Evolutionary conservation across 2,797 vertebrate species (phyloP).

Genomic region (Oreochromis mossambicus): DNA sequence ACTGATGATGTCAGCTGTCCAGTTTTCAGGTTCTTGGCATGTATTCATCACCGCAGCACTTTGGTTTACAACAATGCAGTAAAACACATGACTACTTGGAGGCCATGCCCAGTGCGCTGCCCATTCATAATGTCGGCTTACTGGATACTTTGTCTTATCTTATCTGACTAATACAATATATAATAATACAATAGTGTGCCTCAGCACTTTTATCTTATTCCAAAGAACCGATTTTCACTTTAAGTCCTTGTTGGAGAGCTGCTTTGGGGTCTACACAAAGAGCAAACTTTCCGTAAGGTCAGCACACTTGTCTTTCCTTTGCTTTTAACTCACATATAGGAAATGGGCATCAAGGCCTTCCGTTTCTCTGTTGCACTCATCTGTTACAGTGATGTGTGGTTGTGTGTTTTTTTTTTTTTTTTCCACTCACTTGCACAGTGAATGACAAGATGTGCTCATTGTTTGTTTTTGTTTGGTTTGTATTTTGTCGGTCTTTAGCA

Average conservation of each 20-base stretch:
- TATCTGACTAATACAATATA: constrained; percentile 58
- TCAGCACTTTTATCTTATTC: constrained; percentile 57
- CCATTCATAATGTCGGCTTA: constrained; percentile 50
- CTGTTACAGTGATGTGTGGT: background rate
- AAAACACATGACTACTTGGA: constrained; percentile 6
- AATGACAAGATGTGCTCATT: constrained; percentile 60
- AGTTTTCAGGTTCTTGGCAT: background rate
- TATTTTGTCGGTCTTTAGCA: constrained; percentile 67
- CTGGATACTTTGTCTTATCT: constrained; percentile 54
- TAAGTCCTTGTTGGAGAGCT: constrained; percentile 38
- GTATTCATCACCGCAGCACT: background rate
- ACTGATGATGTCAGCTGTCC: background rate
- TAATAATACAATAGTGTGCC: constrained; percentile 10
- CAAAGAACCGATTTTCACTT: constrained; percentile 43
- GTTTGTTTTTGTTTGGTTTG: constrained; percentile 67
- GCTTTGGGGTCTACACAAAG: constrained; percentile 1
- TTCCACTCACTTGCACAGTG: constrained; percentile 7
- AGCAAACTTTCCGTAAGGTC: constrained; percentile 11
- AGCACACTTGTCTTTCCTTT: background rate
- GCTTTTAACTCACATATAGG: constrained; percentile 2
- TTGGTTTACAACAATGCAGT: constrained; percentile 34
- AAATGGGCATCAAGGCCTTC: background rate
- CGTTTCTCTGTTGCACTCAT: background rate
- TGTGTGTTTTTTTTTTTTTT: constrained; percentile 18
- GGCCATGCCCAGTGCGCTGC: constrained; percentile 26